Evolutionary conservation across 2,888 invertebrate genomes (phyloP), one percentile per base, ranked within the genome.

Genomic region (Scrobipalpa atriplicella): DNA sequence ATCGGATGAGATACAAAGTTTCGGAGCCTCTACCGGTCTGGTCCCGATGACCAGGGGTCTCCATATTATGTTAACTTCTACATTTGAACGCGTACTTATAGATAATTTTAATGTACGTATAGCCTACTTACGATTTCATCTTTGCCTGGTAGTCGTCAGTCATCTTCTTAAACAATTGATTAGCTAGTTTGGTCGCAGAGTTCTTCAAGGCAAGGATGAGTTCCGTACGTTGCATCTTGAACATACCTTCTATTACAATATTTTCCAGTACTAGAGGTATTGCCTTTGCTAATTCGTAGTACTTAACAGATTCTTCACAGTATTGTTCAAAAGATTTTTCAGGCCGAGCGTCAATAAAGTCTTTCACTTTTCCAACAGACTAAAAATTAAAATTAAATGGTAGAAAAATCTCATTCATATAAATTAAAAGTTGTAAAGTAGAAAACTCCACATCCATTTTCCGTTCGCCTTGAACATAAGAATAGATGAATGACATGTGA

Each of bases 151-250:
- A 98, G 82, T 97, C 96, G 21, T 94, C 91, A 0, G 96, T 95
- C 95, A 98, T 96, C 78, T 94, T 94, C 54, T 94, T 89, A 6
- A 98, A 85, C 64, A 99, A 84, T 64, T 94, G 94, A 62, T 95
- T 95, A 70, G 95, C 95, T 65, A 97, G 90, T 65, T 93, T 93
- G 39, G 95, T 94, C 0, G 97, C 97, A 36, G 95, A 92, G 11
- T 91, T 85, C 8, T 96, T 94, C 70, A 99, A 85, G 0, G 95
- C 93, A 16, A 93, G 93, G 60, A 98, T 96, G 39, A 98, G 90
- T 66, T 96, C 96, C 62, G 94, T 95, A 66, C 98, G 94, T 83
- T 97, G 95, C 82, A 98, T 95, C 78, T 97, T 96, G 82, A 97
- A 99, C 89, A 98, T 94, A 9, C 97, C 98, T 78, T 97, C 95